These are phyloP conservation scores for Latrodectus geometricus DNA, from an alignment of 1,140 invertebrate genomes.

Conservation along the genomic window DNA sequence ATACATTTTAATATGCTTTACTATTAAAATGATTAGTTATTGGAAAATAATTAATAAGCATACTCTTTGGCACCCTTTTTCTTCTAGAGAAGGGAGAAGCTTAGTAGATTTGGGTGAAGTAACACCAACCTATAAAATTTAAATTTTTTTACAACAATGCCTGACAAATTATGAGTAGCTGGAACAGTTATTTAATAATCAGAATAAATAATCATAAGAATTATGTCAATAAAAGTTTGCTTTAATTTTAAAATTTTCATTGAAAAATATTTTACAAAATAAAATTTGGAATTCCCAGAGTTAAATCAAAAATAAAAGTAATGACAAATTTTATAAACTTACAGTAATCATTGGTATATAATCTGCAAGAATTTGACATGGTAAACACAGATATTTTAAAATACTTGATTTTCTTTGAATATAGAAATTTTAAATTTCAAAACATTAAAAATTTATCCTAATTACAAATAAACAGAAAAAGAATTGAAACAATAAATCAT, in stretches of 20 bases:
- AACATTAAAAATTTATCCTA: too few relatives aligned
- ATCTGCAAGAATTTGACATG: too few relatives aligned
- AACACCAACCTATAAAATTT: conserved; percentile 71
- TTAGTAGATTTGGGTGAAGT: conserved; percentile 75
- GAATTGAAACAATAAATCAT: too few relatives aligned
- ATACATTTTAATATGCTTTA: too few relatives aligned
- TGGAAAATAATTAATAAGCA: conserved; percentile 3
- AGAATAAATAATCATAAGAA: background rate
- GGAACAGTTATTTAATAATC: background rate
- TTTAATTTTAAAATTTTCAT: background rate
- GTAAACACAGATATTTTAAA: too few relatives aligned
- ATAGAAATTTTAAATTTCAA: too few relatives aligned
- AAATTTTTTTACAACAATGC: background rate
- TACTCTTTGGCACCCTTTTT: conserved; percentile 74
- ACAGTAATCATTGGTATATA: too few relatives aligned
- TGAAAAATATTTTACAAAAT: background rate
- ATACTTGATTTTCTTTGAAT: too few relatives aligned
- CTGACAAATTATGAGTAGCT: too few relatives aligned
- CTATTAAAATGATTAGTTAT: too few relatives aligned
- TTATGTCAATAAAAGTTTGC: background rate
- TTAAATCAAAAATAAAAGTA: background rate
- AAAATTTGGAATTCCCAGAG: background rate
- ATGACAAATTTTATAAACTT: too few relatives aligned
- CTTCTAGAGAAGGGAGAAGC: conserved; percentile 72
- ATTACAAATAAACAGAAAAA: too few relatives aligned